These are phyloP conservation scores for Nomada ruficornis DNA, from an alignment of 2,888 invertebrate genomes.

Conservation along the genomic window DNA sequence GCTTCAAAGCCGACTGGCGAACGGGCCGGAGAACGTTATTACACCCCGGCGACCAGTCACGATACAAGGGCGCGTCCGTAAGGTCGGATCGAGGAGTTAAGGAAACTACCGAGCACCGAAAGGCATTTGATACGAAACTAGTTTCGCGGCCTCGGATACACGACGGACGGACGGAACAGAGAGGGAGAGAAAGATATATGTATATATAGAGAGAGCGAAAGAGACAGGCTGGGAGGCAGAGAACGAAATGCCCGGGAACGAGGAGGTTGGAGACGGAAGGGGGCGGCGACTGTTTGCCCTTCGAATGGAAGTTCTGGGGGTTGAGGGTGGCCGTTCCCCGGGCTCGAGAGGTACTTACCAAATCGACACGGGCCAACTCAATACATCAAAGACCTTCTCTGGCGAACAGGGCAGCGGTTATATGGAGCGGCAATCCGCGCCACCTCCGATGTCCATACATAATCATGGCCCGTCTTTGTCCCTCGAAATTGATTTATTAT, in stretches of 20 bases:
- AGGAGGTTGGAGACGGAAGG: conserved; percentile 38
- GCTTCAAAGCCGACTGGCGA: conserved; percentile 19
- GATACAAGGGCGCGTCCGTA: conserved; percentile 63
- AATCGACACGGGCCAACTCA: conserved; percentile 82
- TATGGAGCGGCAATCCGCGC: conserved; percentile 69
- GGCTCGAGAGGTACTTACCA: conserved; percentile 80
- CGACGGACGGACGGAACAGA: conserved; percentile 59
- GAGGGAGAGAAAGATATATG: conserved; percentile 32
- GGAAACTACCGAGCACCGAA: conserved; percentile 71
- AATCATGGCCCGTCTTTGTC: conserved; percentile 84
- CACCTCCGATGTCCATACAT: conserved; percentile 82
- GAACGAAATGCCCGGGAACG: conserved; percentile 32
- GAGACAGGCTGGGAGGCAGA: conserved; percentile 6
- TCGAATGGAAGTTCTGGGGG: conserved; percentile 75
- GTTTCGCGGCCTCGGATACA: conserved; percentile 79
- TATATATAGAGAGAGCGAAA: conserved; percentile 29
- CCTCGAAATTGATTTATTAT: conserved; percentile 84
- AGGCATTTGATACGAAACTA: conserved; percentile 77
- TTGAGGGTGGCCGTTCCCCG: conserved; percentile 73
- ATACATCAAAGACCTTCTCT: conserved; percentile 83
- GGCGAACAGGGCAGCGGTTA: conserved; percentile 71
- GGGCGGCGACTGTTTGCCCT: conserved; percentile 74
- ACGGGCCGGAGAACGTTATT: conserved; percentile 54
- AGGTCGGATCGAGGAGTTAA: conserved; percentile 69
- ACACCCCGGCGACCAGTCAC: conserved; percentile 52